Conservation (phyloP, 2,113 vertebrate species). For the Chauna torquata region DNA sequence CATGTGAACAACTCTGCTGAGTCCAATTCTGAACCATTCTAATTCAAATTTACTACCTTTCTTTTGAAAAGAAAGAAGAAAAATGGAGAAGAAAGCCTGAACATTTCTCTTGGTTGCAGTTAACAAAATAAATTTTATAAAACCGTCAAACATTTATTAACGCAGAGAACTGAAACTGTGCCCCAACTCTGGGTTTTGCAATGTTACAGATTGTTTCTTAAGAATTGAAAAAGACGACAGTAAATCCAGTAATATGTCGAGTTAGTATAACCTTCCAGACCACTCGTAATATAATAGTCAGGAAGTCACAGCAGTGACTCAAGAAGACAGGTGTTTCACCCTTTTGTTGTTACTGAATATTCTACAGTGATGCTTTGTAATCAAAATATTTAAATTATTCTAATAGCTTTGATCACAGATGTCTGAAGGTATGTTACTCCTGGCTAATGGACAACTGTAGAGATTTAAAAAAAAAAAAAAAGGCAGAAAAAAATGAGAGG, state of each 20-base stretch:
- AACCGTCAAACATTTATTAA: constrained; percentile 4
- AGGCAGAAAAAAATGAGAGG: background rate
- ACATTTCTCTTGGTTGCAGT: constrained; percentile 26
- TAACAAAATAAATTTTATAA: constrained; percentile 21
- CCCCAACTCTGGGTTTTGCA: background rate
- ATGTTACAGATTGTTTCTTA: background rate
- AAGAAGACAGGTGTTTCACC: background rate
- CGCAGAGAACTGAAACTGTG: background rate
- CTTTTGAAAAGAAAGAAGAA: constrained; percentile 2
- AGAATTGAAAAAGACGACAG: background rate
- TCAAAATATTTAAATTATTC: constrained; percentile 60
- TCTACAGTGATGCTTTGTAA: constrained; percentile 49
- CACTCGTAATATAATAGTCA: background rate
- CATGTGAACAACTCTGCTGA: background rate
- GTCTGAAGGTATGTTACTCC: constrained; percentile 19
- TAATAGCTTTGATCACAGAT: constrained; percentile 43
- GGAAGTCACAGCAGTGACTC: constrained; percentile 19
- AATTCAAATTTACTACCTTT: constrained; percentile 40
- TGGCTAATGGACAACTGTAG: background rate
- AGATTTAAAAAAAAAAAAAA: background rate
- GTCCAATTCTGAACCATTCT: constrained; percentile 1
- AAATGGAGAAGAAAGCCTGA: background rate
- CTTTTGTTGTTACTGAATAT: constrained; percentile 22
- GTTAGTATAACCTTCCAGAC: background rate
- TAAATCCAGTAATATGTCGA: background rate